A percentile compares a stretch with the other conserved stretches of the same genome.
Conservation (phyloP, 2,797 vertebrate species). For the Eremophila alpestris region DNA sequence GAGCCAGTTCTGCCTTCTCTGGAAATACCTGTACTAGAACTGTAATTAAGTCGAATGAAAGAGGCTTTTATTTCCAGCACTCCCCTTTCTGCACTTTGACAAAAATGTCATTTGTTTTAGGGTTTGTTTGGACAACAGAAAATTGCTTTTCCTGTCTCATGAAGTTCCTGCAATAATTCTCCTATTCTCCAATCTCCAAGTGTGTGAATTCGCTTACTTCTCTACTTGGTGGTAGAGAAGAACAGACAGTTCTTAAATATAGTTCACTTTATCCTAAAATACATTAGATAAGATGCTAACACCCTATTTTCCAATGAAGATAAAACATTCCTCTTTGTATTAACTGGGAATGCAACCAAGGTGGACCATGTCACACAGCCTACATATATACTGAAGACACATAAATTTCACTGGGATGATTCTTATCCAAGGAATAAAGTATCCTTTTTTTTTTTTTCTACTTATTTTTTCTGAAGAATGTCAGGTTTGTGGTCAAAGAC, state of each 20-base stretch:
- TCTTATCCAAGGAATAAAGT: background rate
- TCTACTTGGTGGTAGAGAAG: background rate
- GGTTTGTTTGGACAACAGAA: background rate
- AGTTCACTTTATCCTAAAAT: background rate
- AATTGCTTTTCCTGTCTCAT: background rate
- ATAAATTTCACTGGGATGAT: background rate
- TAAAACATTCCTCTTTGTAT: background rate
- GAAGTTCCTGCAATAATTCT: background rate
- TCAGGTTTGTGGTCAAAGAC: background rate
- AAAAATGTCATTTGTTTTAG: background rate
- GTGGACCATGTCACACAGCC: background rate
- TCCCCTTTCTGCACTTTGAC: background rate
- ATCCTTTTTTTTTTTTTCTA: background rate
- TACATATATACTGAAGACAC: background rate
- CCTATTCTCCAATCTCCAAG: background rate
- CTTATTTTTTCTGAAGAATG: background rate
- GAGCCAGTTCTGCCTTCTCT: background rate
- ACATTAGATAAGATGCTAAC: background rate
- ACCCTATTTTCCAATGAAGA: background rate
- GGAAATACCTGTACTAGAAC: background rate
- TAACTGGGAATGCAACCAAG: background rate
- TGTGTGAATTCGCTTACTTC: background rate
- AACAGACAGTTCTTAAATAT: background rate
- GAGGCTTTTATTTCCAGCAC: background rate
- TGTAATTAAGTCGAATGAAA: background rate